Base-by-base conservation (phyloP, 2,797 vertebrate species). In the Chaetophractus vellerosus region DNA sequence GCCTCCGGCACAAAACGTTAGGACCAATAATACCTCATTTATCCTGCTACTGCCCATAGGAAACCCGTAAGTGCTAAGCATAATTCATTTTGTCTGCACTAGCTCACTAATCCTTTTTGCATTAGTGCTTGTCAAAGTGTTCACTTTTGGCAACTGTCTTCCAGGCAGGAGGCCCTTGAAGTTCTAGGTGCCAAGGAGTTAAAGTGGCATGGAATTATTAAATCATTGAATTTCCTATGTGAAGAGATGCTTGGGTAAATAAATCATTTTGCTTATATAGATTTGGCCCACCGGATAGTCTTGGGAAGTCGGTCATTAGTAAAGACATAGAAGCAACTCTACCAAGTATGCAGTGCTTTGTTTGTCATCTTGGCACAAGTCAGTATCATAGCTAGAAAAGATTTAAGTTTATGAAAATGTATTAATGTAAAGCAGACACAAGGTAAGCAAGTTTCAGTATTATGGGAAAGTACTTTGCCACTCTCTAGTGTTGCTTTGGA, bases 1-100 rank as follows among this genome's bases (percentile, higher is more conserved):
- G 79, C 92, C 68, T 96, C 88, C 96, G 94, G 92, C 86, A 78
- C 85, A 81, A 86, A 96, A 83, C 66, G 63, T 36, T 84, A 66
- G 63, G 74, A 93, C 71, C 94, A 93, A 88, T 93, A 87, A 94
- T 55, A 80, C 57, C 52, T 87, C 86, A 92, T 94, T 94, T 97
- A 95, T 94, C 59, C 72, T 81, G 21, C 71, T 92, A 74, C 64
- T 94, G 80, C 61, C 68, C 92, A 72, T 63, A 79, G 61, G 94
- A 94, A 95, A 79, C 61, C 72, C 1, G 7, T 82, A 95, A 94
- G 64, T 93, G 81, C 76, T 95, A 92, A 92, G 76, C 74, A 80
- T 94, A 97, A 96, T 95, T 97, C 52, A 96, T 93, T 95, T 94
- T 92, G 57, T 96, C 89, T 92, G 50, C 41, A 69, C 79, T 45